Evolutionary conservation across 2,797 vertebrate genomes (phyloP), one percentile per base, ranked within the genome.

Genomic region (Rousettus madagascariensis): DNA sequence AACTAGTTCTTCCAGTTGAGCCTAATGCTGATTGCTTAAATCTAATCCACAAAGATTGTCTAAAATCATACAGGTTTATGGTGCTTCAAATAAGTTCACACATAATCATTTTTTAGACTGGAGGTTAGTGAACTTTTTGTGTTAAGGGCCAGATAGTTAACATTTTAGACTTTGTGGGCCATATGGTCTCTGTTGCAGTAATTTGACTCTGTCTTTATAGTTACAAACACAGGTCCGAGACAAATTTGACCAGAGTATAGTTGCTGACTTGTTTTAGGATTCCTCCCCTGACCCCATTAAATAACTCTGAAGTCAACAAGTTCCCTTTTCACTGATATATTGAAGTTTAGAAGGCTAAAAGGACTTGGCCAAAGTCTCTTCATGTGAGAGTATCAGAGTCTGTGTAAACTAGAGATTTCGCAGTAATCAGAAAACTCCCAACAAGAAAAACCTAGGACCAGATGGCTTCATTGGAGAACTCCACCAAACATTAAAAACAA

Each of bases 1-100:
- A 95, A 84, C 20, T 80, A 83, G 19, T 71, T 95, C 61, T 75
- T 91, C 10, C 10, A 51, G 8, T 41, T 94, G 79, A 93, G 15
- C 30, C 24, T 61, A 80, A 36, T 55, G 24, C 17, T 30, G 41
- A 2, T 74, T 92, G 46, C 16, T 93, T 89, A 69, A 61, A 7
- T 77, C 38, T 7, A 88, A 53, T 86, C 41, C 13, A 75, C 12
- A 43, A 69, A 91, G 24, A 94, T n/a, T 86, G n/a, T 15, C 65
- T 72, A 51, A 61, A 57, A 51, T 75, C 63, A 75, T 41, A 65
- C 0, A 75, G 1, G 30, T 30, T 78, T 83, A n/a, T n/a, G 17
- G 10, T 6, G 30, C 71, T 95, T 80, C 8, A 49, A 72, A 15
- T 68, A 91, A 65, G 20, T 65, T 94, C 4, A 53, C 24, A 26